Percentiles rank a stretch among this genome's conserved stretches.
These are phyloP conservation scores for Cynodonichthys magdalenae DNA, from an alignment of 2,797 vertebrate genomes.

Conservation along the genomic window DNA sequence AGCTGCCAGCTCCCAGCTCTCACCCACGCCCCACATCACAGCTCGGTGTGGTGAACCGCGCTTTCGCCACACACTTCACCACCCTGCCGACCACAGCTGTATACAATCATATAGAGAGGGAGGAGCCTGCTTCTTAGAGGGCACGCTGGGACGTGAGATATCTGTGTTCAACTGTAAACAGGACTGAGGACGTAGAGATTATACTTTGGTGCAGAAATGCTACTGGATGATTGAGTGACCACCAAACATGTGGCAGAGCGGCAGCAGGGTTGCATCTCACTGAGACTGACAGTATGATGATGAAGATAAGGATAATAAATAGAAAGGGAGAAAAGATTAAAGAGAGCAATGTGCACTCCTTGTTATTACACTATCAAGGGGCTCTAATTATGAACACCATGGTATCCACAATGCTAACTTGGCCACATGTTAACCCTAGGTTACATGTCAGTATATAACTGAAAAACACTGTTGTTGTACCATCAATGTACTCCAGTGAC, in stretches of 20 bases:
- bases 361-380: conserved; percentile 77
- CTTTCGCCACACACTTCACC: conserved; percentile 64
- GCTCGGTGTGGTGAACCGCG: conserved; percentile 50
- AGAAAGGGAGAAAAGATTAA: conserved; percentile 76
- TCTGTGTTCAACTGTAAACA: conserved; percentile 44
- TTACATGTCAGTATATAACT: conserved; percentile 19
- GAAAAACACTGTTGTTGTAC: conserved; percentile 25
- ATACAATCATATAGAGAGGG: conserved; percentile 46
- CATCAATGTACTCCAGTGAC: conserved; percentile 24
- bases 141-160: conserved; percentile 39
- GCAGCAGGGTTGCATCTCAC: conserved; percentile 65
- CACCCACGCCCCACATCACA: conserved; percentile 74
- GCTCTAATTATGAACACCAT: conserved; percentile 76
- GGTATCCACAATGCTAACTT: conserved; percentile 44
- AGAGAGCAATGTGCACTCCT: conserved; percentile 66
- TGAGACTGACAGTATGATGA: conserved; percentile 60
- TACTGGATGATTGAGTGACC: conserved; percentile 38
- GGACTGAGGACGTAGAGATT: conserved; percentile 30
- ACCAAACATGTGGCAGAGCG: conserved; percentile 54
- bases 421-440: conserved; percentile 44
- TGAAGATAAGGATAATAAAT: conserved; percentile 78
- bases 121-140: conserved; percentile 23
- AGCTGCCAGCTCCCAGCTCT: conserved; percentile 58
- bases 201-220: conserved; percentile 44
- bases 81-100: conserved; percentile 58